A percentile compares a stretch with the other conserved stretches of the same genome.
Conservation (phyloP, 2,888 invertebrate species). For the Caenorhabditis zanzibari region DNA sequence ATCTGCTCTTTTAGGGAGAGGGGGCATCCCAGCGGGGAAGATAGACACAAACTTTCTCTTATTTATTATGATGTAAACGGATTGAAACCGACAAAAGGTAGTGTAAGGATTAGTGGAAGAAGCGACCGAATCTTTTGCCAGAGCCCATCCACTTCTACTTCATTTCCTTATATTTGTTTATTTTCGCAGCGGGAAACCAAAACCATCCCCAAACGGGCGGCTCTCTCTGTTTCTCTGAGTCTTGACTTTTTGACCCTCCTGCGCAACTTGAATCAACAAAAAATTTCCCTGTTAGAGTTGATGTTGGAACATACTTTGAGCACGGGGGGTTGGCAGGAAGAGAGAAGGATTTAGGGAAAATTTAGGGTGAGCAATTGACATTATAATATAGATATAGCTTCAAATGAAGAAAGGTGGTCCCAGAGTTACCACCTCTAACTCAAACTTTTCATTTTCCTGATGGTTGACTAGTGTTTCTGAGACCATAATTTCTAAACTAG, state of each 20-base stretch:
- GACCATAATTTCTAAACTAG: too few species aligned
- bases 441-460: too few species aligned
- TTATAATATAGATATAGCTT: too few species aligned
- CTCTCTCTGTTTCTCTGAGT: slow-evolving; percentile 48
- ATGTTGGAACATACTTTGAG: slow-evolving; percentile 40
- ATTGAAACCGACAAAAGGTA: slow-evolving; percentile 57
- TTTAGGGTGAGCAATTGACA: too few species aligned
- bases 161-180: slow-evolving; percentile 45
- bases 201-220: slow-evolving; percentile 42
- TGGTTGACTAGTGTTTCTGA: too few species aligned
- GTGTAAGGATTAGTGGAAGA: slow-evolving; percentile 24
- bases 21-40: not conserved
- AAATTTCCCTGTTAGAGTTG: not conserved
- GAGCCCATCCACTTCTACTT: slow-evolving; percentile 9
- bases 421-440: too few species aligned
- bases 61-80: slow-evolving; percentile 57
- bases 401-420: too few species aligned
- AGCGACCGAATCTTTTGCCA: slow-evolving; percentile 1
- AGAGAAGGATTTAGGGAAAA: too few species aligned
- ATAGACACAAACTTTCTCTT: slow-evolving; percentile 20
- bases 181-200: slow-evolving; percentile 58
- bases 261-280: slow-evolving; percentile 49
- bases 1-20: slow-evolving; percentile 29
- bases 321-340: slow-evolving; percentile 17
- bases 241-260: slow-evolving; percentile 58